These are phyloP conservation scores for Scomber scombrus DNA, from an alignment of 2,113 vertebrate species.

Conservation along the genomic window DNA sequence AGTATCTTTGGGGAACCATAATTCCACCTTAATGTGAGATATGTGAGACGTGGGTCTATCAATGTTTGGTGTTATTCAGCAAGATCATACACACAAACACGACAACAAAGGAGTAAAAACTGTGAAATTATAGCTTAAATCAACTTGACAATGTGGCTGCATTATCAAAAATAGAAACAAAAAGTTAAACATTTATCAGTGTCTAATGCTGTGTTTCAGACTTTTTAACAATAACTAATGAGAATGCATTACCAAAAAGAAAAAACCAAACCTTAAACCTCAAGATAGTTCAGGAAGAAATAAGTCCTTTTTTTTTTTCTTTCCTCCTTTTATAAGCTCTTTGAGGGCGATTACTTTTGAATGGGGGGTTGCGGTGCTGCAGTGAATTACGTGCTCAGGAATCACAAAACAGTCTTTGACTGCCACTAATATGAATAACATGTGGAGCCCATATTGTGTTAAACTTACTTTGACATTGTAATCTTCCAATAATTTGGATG, in stretches of 20 bases:
- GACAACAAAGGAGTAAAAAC: too few relatives aligned
- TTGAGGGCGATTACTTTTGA: slow-evolving; percentile 17
- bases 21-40: too few relatives aligned
- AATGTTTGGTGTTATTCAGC: too few relatives aligned
- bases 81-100: too few relatives aligned
- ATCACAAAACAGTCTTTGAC: slow-evolving; percentile 34
- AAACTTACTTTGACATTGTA: slow-evolving; percentile 59
- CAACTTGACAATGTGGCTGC: neutral
- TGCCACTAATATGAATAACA: slow-evolving; percentile 36
- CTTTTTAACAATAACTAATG: neutral
- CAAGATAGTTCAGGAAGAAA: neutral
- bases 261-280: neutral
- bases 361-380: neutral
- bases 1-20: too few relatives aligned
- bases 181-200: neutral
- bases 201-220: neutral
- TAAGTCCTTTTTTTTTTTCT: neutral
- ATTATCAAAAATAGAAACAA: neutral
- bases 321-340: neutral
- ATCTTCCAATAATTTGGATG: slow-evolving; percentile 70
- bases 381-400: slow-evolving; percentile 19
- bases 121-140: neutral
- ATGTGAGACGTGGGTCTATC: too few relatives aligned
- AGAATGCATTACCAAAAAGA: neutral
- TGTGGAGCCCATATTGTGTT: slow-evolving; percentile 49